Base-by-base conservation (phyloP, 2,888 invertebrate species). In the Scaeva pyrastri region DNA sequence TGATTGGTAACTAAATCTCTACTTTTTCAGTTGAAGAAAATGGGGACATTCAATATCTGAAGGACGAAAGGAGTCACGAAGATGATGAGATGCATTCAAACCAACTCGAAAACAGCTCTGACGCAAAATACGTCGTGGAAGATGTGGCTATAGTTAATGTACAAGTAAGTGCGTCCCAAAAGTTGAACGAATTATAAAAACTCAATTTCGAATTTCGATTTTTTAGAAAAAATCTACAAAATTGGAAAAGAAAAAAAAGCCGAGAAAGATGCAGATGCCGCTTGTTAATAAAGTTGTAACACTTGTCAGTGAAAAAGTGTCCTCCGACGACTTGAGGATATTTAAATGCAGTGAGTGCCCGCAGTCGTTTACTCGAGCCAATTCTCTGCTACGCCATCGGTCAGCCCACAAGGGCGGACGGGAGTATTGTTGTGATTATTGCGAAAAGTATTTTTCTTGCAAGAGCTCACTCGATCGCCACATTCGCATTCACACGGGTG, bases 401-500 rank as follows among this genome's bases (percentile, higher is more conserved):
- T 94, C 94, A 0, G 94, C 94, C 0, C 95, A 95, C 88, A 93
- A 93, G 83, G 94, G 94, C 52, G 94, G 95, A 78, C 90, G 94
- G 81, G 94, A 94, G 8, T 94, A 91, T 52, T 90, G 90, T 48
- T 94, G 96, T 87, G 93, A 91, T 14, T 91, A 93, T 39, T 96
- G 96, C 89, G 94, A 95, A 81, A 95, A 95, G 91, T 94, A 94
- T 93, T 94, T 96, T 90, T 95, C 95, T 11, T 95, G 95, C 68
- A 89, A 89, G 70, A 91, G 95, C 75, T 95, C 95, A n/a, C 92
- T 96, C 36, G 93, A 94, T 50, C 94, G 96, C 0, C 96, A 96
- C 91, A 94, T 94, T 91, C 94, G 95, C 75, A 94, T 95, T 68
- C 96, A 96, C 91, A 95, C 95, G 0, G 91, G 91, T 0, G 88